Base-by-base conservation (phyloP, 2,797 vertebrate species). In the Petrocephalus schoutedeni region DNA sequence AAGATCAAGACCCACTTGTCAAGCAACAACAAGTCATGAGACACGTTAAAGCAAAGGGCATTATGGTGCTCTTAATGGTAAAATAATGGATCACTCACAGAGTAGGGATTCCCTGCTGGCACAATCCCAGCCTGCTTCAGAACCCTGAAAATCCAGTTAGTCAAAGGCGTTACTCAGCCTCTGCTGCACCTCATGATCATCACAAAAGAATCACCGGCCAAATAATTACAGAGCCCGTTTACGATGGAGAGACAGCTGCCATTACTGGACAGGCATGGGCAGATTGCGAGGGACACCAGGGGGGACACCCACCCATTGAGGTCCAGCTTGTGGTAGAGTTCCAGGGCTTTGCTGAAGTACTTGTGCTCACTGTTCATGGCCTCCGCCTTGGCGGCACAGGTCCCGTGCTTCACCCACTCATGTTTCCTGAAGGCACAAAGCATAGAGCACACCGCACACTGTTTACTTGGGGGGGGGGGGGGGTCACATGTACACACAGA, bases 321-420 rank as follows among this genome's bases (percentile, higher is more conserved):
- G 92, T 97, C 94, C 89, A 97, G 0, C 8, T 91, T 94, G 89
- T 94, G 91, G 91, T 98, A 99, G 2, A 99, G 94, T 36, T 97
- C 97, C 91, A 99, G 92, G 0, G 95, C 94, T 93, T 97, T 97
- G 90, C 96, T 92, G 0, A 99, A 99, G 92, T 99, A 99, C 89
- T 98, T 99, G 90, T 95, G 96, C 87, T 99, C 95, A 85, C 95
- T 97, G 90, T 97, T 92, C 36, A 99, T 93, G 32, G 93, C 53
- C 0, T 91, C 92, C 45, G 96, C 91, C 16, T 93, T 91, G 8
- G 97, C 97, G n/a, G 97, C 98, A 90, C 98, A 99, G 1, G 98
- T 99, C 1, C 98, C 98, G 0, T 99, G 98, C 90, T 99, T 99
- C 0, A 92, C 88, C 98, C 98, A 99, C 89, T 99, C 98, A 4